Base-by-base conservation (phyloP, 2,113 vertebrate species). In the Corythornis vintsioides region DNA sequence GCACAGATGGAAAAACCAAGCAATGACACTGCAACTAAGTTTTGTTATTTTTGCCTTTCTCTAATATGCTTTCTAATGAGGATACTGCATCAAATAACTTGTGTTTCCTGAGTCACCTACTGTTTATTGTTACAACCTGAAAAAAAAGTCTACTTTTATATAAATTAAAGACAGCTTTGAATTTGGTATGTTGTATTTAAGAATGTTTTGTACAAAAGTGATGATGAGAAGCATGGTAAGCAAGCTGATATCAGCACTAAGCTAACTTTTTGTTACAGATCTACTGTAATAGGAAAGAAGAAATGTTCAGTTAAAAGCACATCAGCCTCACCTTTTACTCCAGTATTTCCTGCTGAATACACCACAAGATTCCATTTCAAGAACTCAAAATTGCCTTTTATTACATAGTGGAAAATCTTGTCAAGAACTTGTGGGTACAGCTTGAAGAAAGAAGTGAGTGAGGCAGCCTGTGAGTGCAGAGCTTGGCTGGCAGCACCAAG, bases 301-400 rank as follows among this genome's bases (percentile, higher is more conserved):
- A 70, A 66, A 56, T 45, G 50, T 77, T 89, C 38, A 14, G 13
- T 89, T 84, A 57, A 16, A 89, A 89, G 53, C 50, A 26, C 5
- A 71, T 26, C 57, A 73, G 33, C 56, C 71, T 86, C 57, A 77
- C 65, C 38, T 70, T 86, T 48, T 57, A 50, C 87, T 89, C 1
- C 0, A 29, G 4, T 60, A 76, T n/a, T 91, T 93, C 80, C 78
- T 90, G 93, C 88, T 78, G 73, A 93, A 86, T 83, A 91, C 61
- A 94, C n/a, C 73, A 70, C 29, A 71, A 77, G 59, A 93, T 86
- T 56, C 55, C 10, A 43, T 66, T 75, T 80, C 75, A 90, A 53
- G 47, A 75, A 89, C 71, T 89, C 82, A 52, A 72, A 72, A 83
- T 50, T 75, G 47, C 82, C 75, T 94, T 96, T 95, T 96, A 96